A percentile compares a stretch with the other conserved stretches of the same genome.
phyloP scores from a whole-genome alignment of 2,797 vertebrate species.

The Falco novaeseelandiae region DNA sequence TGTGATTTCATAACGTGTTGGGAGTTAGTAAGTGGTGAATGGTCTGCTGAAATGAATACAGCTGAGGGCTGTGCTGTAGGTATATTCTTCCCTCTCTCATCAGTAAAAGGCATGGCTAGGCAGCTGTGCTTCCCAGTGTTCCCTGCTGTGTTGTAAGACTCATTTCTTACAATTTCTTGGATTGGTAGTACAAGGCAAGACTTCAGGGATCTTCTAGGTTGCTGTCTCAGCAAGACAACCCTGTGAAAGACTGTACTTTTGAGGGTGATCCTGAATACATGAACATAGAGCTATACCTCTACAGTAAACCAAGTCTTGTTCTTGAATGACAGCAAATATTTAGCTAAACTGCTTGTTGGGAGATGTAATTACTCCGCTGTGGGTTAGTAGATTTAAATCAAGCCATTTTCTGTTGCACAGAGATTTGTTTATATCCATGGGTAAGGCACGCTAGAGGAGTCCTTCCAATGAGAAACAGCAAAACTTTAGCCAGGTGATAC shows the following conservation, averaged over 20 bases:
- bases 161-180: neutral
- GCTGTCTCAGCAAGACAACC: neutral
- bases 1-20: neutral
- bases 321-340: neutral
- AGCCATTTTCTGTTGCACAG: neutral
- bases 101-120: neutral
- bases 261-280: neutral
- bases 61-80: neutral
- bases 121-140: neutral
- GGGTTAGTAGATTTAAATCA: neutral
- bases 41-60: neutral
- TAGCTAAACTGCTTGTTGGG: neutral
- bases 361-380: neutral
- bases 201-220: neutral
- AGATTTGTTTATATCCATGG: neutral
- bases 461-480: neutral
- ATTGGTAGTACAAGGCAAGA: neutral
- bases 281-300: neutral
- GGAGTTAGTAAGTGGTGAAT: neutral
- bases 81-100: neutral
- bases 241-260: neutral
- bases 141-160: neutral
- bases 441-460: neutral
- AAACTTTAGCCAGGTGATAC: neutral
- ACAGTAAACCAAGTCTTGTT: neutral